Conservation (phyloP, 2,888 invertebrate species). For the Caenorhabditis macrosperma region DNA sequence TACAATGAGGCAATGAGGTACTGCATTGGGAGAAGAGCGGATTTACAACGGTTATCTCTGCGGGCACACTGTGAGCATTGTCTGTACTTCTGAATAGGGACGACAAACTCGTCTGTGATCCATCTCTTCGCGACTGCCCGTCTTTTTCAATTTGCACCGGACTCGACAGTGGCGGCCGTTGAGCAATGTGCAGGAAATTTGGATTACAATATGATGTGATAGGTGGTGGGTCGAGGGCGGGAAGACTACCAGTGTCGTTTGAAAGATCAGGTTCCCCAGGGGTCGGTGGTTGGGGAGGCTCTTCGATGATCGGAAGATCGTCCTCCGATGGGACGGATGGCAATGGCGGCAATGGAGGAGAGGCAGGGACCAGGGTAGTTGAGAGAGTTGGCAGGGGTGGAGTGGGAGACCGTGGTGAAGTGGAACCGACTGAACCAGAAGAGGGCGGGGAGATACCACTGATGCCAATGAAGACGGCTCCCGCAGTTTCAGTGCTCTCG, state of each 20-base stretch:
- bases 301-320: neutral
- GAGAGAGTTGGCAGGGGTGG: slow-evolving; percentile 4
- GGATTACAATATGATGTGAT: slow-evolving; percentile 40
- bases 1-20: slow-evolving; percentile 1
- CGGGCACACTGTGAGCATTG: neutral
- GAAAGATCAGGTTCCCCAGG: neutral
- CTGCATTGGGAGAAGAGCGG: slow-evolving; percentile 1
- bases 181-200: slow-evolving; percentile 10
- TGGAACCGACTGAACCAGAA: neutral
- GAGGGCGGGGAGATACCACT: neutral
- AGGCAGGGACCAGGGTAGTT: neutral
- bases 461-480: neutral
- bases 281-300: neutral
- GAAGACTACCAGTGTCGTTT: neutral
- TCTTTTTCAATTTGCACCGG: slow-evolving; percentile 16
- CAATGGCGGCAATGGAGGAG: neutral
- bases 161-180: slow-evolving; percentile 8
- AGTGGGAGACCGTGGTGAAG: neutral
- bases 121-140: neutral
- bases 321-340: neutral
- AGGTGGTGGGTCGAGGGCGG: neutral
- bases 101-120: neutral
- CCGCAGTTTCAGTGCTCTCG: neutral
- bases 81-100: neutral
- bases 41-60: neutral